Evolutionary conservation across 2,797 vertebrate genomes (phyloP), one percentile per base, ranked within the genome.

Genomic region (Prunella strophiata): DNA sequence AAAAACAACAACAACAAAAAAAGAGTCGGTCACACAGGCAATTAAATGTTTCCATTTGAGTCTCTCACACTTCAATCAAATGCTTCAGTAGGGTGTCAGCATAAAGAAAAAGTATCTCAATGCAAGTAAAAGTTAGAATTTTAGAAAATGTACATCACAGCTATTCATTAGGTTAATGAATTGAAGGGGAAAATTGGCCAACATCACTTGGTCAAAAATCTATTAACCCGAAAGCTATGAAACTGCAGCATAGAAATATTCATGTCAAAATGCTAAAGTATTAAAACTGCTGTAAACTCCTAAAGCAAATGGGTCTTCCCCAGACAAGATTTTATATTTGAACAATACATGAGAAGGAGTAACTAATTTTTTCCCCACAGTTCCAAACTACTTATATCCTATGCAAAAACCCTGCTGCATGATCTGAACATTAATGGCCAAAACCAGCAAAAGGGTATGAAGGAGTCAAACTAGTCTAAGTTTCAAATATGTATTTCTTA

Each of bases 311-410:
- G 5, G 16, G 26, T 12, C 10, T 68, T 65, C 14, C 42, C 23
- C 2, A 68, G 23, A 76, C 4, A 50, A 59, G 11, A 40, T 58
- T 11, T 65, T 2, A 21, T 29, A 58, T 43, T 58, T 66, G 43
- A 68, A 75, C 81, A 92, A 27, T 9, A 70, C 25, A 48, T 5
- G 30, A 47, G 10, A 58, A 76, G 13, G 14, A 88, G 13, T 22
- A 62, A 48, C 11, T 42, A 9, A 10, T 29, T n/a, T n/a, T 38
- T 42, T 2, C 2, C 0, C 8, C 22, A 8, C 7, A 17, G 10
- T 59, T 79, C 29, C 80, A 32, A 47, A 52, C 5, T 26, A 34
- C 25, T 63, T 55, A 29, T 15, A 55, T 4, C 34, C 10, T 36
- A 36, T 47, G 15, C 30, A 70, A 30, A 73, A 88, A 80, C 5